A percentile compares a stretch with the other conserved stretches of the same genome.
These are phyloP conservation scores for Camponotus vicinus DNA, from an alignment of 1,140 invertebrate species.

Conservation along the genomic window DNA sequence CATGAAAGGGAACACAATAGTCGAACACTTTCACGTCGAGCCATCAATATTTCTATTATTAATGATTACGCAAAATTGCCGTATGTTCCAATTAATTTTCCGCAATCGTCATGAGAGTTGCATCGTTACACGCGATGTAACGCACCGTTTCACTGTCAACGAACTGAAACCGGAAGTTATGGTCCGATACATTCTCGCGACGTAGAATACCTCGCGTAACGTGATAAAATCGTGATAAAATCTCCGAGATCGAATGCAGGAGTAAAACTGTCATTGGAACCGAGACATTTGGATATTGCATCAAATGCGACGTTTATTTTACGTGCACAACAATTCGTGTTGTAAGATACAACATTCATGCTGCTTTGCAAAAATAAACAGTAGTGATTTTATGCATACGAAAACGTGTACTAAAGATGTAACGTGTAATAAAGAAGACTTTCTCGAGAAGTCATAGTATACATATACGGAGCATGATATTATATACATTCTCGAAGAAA, in stretches of 20 bases:
- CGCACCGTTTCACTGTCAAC: background rate
- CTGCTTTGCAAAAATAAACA: conserved; percentile 11
- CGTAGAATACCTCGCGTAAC: background rate
- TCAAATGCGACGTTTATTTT: background rate
- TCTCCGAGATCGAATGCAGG: background rate
- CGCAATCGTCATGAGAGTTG: background rate
- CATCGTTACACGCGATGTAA: background rate
- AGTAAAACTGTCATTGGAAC: conserved; percentile 6
- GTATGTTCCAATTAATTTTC: conserved; percentile 26
- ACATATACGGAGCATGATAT: background rate
- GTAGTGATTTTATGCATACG: conserved; percentile 1
- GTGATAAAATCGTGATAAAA: conserved; percentile 8
- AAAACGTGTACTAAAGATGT: background rate
- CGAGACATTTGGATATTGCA: background rate
- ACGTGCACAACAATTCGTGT: background rate
- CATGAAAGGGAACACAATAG: background rate
- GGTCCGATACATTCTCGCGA: background rate
- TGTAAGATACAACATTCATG: background rate
- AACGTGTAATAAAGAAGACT: background rate
- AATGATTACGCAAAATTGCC: background rate
- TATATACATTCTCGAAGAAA: conserved; percentile 9
- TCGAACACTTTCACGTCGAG: background rate
- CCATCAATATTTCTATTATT: background rate
- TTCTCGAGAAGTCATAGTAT: background rate
- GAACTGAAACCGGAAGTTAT: conserved; percentile 23